These are phyloP conservation scores for Sarcophaga carnaria DNA, from an alignment of 2,888 invertebrate species.

Conservation along the genomic window DNA sequence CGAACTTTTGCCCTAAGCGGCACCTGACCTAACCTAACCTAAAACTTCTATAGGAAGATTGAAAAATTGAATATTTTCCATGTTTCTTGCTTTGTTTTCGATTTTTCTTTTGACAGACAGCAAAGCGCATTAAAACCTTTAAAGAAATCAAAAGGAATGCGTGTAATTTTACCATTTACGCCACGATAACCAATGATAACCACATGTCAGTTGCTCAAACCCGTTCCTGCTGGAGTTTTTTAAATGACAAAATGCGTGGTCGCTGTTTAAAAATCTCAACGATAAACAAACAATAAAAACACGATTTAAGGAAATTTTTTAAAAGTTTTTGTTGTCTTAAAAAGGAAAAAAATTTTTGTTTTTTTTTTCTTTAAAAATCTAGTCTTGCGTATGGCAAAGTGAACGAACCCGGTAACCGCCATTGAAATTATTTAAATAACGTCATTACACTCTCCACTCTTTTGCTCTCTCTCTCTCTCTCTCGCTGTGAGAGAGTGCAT, in stretches of 20 bases:
- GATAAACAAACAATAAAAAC: background rate
- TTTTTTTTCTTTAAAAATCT: background rate
- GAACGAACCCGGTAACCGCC: background rate
- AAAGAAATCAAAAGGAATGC: background rate
- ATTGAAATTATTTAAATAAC: background rate
- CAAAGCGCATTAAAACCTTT: background rate
- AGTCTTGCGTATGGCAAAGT: background rate
- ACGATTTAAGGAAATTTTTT: too few relatives aligned
- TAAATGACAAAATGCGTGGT: background rate
- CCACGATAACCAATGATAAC: background rate
- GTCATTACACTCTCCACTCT: background rate
- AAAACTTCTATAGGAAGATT: too few relatives aligned
- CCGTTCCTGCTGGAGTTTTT: background rate
- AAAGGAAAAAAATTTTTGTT: too few relatives aligned
- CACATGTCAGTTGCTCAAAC: background rate
- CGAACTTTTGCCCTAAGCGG: too few relatives aligned
- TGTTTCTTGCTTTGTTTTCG: too few relatives aligned
- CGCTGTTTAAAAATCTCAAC: background rate
- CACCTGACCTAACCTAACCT: too few relatives aligned
- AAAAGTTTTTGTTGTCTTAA: too few relatives aligned
- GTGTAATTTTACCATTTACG: constrained; percentile 19
- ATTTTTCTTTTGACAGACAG: background rate
- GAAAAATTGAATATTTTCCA: too few relatives aligned
- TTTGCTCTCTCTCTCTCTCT: background rate
- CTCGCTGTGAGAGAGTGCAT: too few relatives aligned